Percentiles rank a stretch among this genome's conserved stretches.
Conservation (phyloP, 1,140 invertebrate species). For the Sminthurinus signatus region DNA sequence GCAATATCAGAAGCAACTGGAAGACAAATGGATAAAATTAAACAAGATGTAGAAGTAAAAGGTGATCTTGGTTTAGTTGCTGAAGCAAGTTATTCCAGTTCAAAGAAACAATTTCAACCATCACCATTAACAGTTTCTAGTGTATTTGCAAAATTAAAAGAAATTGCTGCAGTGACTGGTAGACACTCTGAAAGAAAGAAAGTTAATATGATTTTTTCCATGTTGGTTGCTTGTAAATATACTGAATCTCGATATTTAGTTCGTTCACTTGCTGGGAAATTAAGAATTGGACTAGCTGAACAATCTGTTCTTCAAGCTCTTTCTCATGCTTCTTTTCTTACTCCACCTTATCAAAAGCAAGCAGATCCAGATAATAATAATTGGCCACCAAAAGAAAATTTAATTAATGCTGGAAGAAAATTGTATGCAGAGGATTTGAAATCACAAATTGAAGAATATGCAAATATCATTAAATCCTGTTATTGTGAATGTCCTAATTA, state of each 20-base stretch:
- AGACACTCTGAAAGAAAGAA: slow-evolving; percentile 73
- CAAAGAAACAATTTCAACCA: slow-evolving; percentile 75
- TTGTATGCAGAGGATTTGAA: slow-evolving; percentile 67
- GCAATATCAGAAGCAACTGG: slow-evolving; percentile 90
- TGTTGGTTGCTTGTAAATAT: slow-evolving; percentile 87
- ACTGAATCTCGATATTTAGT: slow-evolving; percentile 90
- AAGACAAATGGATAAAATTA: slow-evolving; percentile 75
- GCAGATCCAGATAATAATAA: slow-evolving; percentile 31
- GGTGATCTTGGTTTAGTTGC: slow-evolving; percentile 93
- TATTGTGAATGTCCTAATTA: slow-evolving; percentile 98
- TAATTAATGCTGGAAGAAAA: slow-evolving; percentile 57
- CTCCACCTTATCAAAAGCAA: slow-evolving; percentile 56
- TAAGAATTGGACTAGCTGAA: slow-evolving; percentile 94
- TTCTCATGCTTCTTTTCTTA: slow-evolving; percentile 70
- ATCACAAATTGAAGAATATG: slow-evolving; percentile 66
- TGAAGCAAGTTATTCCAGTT: slow-evolving; percentile 79
- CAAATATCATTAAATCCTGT: slow-evolving; percentile 80
- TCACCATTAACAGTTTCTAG: slow-evolving; percentile 57
- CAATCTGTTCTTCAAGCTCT: slow-evolving; percentile 87
- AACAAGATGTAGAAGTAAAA: slow-evolving; percentile 65
- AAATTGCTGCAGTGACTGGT: slow-evolving; percentile 84
- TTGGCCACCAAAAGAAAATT: slow-evolving; percentile 59
- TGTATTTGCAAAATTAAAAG: slow-evolving; percentile 81
- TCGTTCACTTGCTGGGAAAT: slow-evolving; percentile 84
- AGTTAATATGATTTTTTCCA: slow-evolving; percentile 79